phyloP scores from a whole-genome alignment of 2,888 invertebrate genomes.

The Bursaphelenchus okinawaensis region DNA sequence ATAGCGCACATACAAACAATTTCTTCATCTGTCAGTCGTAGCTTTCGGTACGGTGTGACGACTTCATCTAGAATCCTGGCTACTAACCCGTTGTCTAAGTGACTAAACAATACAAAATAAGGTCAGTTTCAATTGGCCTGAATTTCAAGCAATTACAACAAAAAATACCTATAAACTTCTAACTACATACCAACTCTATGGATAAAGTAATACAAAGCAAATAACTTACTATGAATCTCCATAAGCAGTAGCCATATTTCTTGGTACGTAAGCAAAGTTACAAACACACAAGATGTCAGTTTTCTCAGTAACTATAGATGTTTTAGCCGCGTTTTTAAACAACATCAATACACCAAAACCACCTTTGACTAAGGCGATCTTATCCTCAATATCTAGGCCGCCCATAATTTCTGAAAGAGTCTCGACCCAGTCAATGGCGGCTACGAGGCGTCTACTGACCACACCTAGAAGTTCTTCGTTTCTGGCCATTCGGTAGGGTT shows the following conservation, averaged over 20 bases:
- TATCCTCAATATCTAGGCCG: constrained; percentile 39
- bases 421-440: constrained; percentile 55
- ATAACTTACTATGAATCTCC: constrained; percentile 46
- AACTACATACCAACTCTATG: no score
- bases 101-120: constrained; percentile 31
- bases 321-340: constrained; percentile 45
- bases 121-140: not conserved
- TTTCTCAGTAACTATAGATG: constrained; percentile 41
- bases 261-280: constrained; percentile 52
- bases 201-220: not conserved
- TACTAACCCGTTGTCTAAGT: constrained; percentile 50
- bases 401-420: constrained; percentile 41
- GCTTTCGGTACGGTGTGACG: constrained; percentile 44
- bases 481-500: constrained; percentile 49
- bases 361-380: constrained; percentile 42
- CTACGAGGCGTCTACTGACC: constrained; percentile 49
- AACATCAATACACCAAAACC: constrained; percentile 44
- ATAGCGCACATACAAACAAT: constrained; percentile 50
- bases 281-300: constrained; percentile 47
- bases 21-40: constrained; percentile 46
- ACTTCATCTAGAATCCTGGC: constrained; percentile 46
- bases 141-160: no score
- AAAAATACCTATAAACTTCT: no score
- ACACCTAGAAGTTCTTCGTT: constrained; percentile 50
- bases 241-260: constrained; percentile 50